phyloP scores from a whole-genome alignment of 2,888 invertebrate genomes.

The Mesochorus sp. region DNA sequence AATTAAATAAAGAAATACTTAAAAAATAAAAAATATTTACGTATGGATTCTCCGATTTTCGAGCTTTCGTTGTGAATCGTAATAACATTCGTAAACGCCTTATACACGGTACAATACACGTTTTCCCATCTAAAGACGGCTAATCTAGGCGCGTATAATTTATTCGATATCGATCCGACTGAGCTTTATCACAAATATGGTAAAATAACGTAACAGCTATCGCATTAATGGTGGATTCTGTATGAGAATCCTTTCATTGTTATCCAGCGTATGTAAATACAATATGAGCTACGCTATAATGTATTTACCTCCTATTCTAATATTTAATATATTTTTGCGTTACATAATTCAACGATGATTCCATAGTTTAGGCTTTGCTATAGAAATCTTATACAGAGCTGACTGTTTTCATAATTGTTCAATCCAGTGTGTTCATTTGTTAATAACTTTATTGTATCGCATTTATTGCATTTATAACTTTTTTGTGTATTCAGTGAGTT shows the following conservation, averaged over 20 bases:
- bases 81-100: neutral
- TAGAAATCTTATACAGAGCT: no score
- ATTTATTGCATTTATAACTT: no score
- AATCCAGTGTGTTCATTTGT: no score
- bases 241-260: neutral
- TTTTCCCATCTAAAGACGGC: neutral
- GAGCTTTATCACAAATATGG: slow-evolving; percentile 1
- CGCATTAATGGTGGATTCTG: neutral
- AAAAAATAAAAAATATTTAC: no score
- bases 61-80: slow-evolving; percentile 6
- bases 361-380: no score
- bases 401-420: no score
- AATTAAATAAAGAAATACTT: no score
- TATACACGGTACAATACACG: neutral
- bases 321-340: neutral
- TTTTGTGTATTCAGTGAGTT: no score
- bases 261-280: neutral
- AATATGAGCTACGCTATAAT: neutral
- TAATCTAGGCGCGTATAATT: neutral
- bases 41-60: slow-evolving; percentile 39
- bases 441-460: no score
- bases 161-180: neutral
- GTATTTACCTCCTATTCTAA: neutral
- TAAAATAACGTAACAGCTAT: neutral
- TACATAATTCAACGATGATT: no score